phyloP scores from a whole-genome alignment of 2,113 vertebrate species.

The Polypterus bichir region DNA sequence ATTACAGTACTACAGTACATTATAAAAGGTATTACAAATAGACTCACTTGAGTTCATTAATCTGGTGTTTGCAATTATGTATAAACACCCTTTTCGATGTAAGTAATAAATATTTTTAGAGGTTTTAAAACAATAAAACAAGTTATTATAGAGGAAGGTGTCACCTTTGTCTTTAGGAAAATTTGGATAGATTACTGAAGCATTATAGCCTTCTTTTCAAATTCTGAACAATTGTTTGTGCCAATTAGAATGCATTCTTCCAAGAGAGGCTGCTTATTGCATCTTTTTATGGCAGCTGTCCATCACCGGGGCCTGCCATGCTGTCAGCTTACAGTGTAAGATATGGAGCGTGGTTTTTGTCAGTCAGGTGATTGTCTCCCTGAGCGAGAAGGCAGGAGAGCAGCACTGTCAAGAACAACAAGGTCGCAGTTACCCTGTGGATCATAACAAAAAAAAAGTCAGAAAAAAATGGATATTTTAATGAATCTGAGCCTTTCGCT shows the following conservation, averaged over 20 bases:
- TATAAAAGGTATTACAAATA: no score
- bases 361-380: constrained; percentile 2
- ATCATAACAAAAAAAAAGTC: not conserved
- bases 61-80: no score
- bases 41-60: no score
- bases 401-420: constrained; percentile 5
- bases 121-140: no score
- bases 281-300: constrained; percentile 20
- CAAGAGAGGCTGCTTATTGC: constrained; percentile 8
- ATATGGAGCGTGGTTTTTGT: constrained; percentile 12
- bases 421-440: constrained; percentile 9
- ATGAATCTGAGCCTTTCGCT: constrained; percentile 11
- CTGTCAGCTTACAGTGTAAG: constrained; percentile 16
- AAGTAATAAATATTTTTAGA: no score
- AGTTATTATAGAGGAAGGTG: no score
- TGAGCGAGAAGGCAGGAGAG: constrained; percentile 19
- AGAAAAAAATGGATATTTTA: constrained; percentile 1
- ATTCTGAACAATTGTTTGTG: not conserved
- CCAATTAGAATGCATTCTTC: constrained; percentile 12
- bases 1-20: no score
- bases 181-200: no score
- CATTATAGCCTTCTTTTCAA: constrained; percentile 1
- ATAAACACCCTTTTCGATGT: no score
- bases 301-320: constrained; percentile 12
- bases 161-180: no score